Base-by-base conservation (phyloP, 2,888 invertebrate genomes). In the Agrilus cyanescens region DNA sequence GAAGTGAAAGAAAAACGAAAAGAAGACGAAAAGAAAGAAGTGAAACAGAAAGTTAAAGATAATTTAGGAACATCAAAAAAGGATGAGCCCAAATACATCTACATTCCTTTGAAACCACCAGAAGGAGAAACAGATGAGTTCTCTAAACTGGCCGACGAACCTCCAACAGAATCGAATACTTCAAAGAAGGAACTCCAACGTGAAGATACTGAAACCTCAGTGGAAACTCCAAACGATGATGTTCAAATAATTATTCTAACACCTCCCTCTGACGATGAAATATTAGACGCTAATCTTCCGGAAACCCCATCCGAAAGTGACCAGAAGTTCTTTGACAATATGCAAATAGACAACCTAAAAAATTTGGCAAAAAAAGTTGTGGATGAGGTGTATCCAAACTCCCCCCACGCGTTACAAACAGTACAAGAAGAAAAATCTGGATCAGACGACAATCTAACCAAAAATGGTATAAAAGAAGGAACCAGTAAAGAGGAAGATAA, bases 231-330 rank as follows among this genome's bases (percentile, higher is more conserved):
- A 14, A 43, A 33, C 10, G 46, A 52, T 38, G 57, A 52, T 14
- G 59, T 66, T 5, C 66, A 67, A 46, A 59, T 67, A 38, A 67
- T 67, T 34, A 56, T 64, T 40, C 44, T 67, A 37, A 66, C 65
- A 12, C 61, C 65, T 10, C 65, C 66, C 8, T 66, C 65, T n/a
- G 66, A 67, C 37, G 66, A 67, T 44, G 66, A 66, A 55, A 49
- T 60, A 29, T 46, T 66, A 35, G 62, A 64, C 41, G 53, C 57
- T 31, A 31, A 32, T 20, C 30, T 41, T 32, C 48, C 51, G 7
- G 65, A 65, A 43, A 63, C 63, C 2, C 63, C 63, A 12, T 54
- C 56, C 1, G 59, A 58, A 25, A 53, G 54, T 31, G 55, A 50
- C 25, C 46, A 44, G 39, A 53, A 48, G 15, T 60, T 58, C 42